Percentiles rank a stretch among this genome's conserved stretches.
Conservation (phyloP, 2,888 invertebrate species). For the Dicycla oo region DNA sequence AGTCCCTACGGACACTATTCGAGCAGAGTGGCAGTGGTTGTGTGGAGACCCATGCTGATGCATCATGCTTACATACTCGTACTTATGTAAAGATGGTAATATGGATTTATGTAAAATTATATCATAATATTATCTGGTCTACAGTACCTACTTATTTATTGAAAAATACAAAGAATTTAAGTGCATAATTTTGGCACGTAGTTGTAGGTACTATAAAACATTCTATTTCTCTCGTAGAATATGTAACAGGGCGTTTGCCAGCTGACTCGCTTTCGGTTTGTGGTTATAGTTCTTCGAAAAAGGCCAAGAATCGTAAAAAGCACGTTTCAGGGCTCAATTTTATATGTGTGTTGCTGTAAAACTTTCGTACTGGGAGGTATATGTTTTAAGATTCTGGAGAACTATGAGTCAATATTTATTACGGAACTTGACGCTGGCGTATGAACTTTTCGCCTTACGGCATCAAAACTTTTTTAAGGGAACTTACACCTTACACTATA, state of each 20-base stretch:
- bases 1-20: not conserved
- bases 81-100: not conserved
- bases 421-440: not conserved
- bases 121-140: not conserved
- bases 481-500: not conserved
- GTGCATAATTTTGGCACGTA: constrained; percentile 35
- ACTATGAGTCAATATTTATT: constrained; percentile 29
- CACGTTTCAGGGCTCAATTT: constrained; percentile 42
- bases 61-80: not conserved
- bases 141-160: not conserved
- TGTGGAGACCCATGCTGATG: not conserved
- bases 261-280: constrained; percentile 53
- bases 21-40: not conserved
- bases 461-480: not conserved
- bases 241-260: constrained; percentile 56
- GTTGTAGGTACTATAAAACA: constrained; percentile 38
- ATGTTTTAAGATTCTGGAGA: constrained; percentile 34
- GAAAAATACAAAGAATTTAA: constrained; percentile 16
- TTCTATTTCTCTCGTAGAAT: constrained; percentile 51
- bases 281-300: constrained; percentile 50
- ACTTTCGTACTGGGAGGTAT: constrained; percentile 17
- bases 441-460: not conserved
- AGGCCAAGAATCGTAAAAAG: constrained; percentile 56
- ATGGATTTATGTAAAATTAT: constrained; percentile 1
- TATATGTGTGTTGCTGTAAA: constrained; percentile 42